These are phyloP conservation scores for Acanthosepion pharaonis DNA, from an alignment of 2,888 invertebrate species.

Conservation along the genomic window DNA sequence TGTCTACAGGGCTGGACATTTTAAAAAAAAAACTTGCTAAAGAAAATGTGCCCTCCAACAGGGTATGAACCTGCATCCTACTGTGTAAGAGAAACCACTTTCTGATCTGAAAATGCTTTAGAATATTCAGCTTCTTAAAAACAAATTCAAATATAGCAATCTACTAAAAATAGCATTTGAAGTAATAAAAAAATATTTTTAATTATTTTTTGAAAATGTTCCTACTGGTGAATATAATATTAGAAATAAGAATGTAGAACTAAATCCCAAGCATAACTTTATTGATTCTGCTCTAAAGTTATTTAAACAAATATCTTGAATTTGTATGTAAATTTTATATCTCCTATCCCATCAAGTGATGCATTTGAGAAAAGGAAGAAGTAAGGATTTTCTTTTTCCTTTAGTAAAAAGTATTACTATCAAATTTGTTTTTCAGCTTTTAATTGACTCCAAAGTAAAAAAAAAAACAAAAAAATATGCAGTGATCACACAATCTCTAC, in stretches of 20 bases:
- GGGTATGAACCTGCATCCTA: too few species aligned
- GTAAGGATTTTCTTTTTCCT: neutral
- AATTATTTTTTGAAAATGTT: too few species aligned
- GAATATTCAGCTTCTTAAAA: too few species aligned
- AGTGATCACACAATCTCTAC: neutral
- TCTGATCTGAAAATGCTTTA: too few species aligned
- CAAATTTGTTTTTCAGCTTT: neutral
- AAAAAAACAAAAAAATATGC: too few species aligned
- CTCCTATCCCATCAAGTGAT: neutral
- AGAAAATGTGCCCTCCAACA: too few species aligned
- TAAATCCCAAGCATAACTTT: neutral
- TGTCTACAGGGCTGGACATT: too few species aligned
- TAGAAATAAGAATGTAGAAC: neutral
- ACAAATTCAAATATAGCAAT: too few species aligned
- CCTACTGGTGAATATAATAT: neutral
- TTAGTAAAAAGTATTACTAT: neutral
- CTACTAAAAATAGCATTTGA: too few species aligned
- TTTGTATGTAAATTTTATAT: neutral
- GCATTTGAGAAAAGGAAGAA: neutral
- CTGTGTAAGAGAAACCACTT: too few species aligned
- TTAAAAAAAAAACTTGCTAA: too few species aligned
- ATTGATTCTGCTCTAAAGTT: neutral
- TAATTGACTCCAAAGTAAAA: neutral
- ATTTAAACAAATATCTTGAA: neutral
- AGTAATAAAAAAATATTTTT: too few species aligned